phyloP scores from a whole-genome alignment of 2,113 vertebrate species.

The Lamprotornis superbus region DNA sequence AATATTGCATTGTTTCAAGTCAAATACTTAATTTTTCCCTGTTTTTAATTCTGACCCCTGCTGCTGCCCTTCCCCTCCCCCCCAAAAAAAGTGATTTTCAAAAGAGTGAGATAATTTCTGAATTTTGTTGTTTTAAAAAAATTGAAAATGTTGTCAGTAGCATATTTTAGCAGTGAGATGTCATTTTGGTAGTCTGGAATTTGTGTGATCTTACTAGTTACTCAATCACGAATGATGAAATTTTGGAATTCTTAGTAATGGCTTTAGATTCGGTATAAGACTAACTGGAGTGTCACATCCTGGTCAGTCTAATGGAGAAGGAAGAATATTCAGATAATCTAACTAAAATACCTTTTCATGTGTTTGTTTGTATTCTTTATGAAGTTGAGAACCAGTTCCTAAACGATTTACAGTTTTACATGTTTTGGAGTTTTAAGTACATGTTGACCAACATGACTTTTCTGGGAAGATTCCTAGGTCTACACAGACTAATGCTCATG shows the following conservation, averaged over 20 bases:
- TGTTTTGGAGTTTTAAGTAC: background rate
- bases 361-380: background rate
- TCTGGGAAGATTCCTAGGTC: background rate
- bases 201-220: background rate
- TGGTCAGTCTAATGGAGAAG: background rate
- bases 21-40: background rate
- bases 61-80: rapidly evolving
- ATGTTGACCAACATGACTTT: background rate
- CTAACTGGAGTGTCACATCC: background rate
- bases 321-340: background rate
- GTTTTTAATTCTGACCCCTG: background rate
- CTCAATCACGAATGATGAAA: background rate
- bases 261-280: background rate
- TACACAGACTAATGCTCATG: background rate
- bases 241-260: background rate
- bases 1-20: background rate
- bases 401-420: background rate
- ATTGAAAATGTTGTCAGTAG: background rate
- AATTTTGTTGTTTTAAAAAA: background rate
- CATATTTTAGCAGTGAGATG: background rate
- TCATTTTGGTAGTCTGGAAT: background rate
- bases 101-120: background rate
- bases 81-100: background rate
- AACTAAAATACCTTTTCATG: background rate
- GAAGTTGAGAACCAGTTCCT: background rate